These are phyloP conservation scores for Aethes cnicana DNA, from an alignment of 2,888 invertebrate genomes.

Conservation along the genomic window DNA sequence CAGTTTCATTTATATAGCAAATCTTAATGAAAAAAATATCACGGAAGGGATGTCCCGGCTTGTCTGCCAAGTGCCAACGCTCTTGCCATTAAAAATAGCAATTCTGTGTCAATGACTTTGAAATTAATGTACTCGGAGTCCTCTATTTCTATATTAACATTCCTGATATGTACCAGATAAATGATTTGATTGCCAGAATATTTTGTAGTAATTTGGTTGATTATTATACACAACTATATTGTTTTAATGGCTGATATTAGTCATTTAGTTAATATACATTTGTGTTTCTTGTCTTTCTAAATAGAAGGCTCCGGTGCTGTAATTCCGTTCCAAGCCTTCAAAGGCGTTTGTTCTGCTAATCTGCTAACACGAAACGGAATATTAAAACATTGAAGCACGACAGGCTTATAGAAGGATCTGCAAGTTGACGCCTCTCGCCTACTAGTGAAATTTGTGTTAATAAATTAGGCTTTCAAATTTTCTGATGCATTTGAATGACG, in stretches of 20 bases:
- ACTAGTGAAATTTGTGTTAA: constrained; percentile 14
- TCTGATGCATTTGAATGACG: too few species aligned
- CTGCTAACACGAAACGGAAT: constrained; percentile 63
- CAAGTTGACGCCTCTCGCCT: constrained; percentile 5
- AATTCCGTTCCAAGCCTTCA: constrained; percentile 66
- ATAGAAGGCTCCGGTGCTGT: constrained; percentile 67
- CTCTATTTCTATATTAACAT: neutral
- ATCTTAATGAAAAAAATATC: neutral
- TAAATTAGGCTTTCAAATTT: too few species aligned
- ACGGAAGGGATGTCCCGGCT: constrained; percentile 2
- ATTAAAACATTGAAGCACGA: constrained; percentile 47
- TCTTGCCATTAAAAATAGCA: constrained; percentile 24
- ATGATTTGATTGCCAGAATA: neutral
- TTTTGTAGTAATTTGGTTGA: too few species aligned
- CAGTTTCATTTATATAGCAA: too few species aligned
- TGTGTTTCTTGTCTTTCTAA: constrained; percentile 61
- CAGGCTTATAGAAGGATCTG: constrained; percentile 4
- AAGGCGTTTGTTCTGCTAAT: constrained; percentile 65
- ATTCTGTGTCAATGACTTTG: constrained; percentile 27
- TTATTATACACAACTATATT: too few species aligned
- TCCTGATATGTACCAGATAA: too few species aligned
- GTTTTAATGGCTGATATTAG: too few species aligned
- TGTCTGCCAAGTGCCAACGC: constrained; percentile 14
- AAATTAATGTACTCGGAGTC: constrained; percentile 14
- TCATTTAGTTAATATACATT: neutral